These are phyloP conservation scores for Pangasius mekongensis DNA, from an alignment of 2,797 vertebrate species.

Conservation along the genomic window DNA sequence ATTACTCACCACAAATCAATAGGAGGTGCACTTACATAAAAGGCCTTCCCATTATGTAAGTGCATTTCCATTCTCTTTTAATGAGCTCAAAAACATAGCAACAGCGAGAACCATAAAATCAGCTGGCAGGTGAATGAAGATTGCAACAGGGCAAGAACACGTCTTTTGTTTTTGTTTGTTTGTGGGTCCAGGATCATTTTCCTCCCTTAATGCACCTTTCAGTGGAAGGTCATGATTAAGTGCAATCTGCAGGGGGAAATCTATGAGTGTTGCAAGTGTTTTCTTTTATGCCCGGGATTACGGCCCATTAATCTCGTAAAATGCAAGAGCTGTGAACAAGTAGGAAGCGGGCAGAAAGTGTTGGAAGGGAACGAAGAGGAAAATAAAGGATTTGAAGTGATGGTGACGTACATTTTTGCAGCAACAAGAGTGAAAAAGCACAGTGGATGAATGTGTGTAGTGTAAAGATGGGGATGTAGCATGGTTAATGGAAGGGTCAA, in stretches of 20 bases:
- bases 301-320: constrained; percentile 57
- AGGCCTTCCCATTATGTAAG: constrained; percentile 43
- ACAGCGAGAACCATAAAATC: constrained; percentile 57
- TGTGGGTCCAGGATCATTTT: constrained; percentile 60
- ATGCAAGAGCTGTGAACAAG: constrained; percentile 48
- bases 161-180: constrained; percentile 66
- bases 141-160: constrained; percentile 60
- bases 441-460: not conserved
- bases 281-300: constrained; percentile 58
- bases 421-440: not conserved
- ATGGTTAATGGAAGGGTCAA: not conserved
- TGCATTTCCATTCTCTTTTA: constrained; percentile 40
- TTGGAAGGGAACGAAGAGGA: constrained; percentile 24
- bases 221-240: constrained; percentile 65
- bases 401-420: not conserved
- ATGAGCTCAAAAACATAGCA: constrained; percentile 60
- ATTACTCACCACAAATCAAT: constrained; percentile 33
- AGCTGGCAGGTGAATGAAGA: constrained; percentile 57
- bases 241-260: constrained; percentile 64
- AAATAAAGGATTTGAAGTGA: not conserved
- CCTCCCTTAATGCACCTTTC: constrained; percentile 50
- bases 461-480: not conserved
- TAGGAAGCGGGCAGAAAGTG: constrained; percentile 23
- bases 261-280: constrained; percentile 56
- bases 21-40: constrained; percentile 49